Conservation (phyloP, 2,888 invertebrate species). For the Oegoconia quadripuncta region DNA sequence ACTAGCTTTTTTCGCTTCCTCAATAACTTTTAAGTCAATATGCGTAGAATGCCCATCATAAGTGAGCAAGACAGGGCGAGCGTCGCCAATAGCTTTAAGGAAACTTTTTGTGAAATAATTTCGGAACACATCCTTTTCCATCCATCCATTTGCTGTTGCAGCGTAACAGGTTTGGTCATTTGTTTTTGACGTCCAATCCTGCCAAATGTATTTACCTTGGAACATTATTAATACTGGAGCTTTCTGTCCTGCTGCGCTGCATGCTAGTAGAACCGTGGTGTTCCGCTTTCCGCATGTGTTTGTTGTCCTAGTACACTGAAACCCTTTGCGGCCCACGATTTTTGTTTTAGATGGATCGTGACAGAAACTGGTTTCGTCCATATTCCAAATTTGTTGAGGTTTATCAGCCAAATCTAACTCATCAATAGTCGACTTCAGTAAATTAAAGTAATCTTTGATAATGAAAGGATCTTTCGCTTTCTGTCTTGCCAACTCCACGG, state of each 20-base stretch:
- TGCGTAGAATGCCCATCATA: too few species aligned
- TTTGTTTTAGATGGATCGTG: conserved; percentile 20
- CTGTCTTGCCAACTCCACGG: conserved; percentile 32
- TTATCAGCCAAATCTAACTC: conserved; percentile 18
- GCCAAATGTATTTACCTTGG: not conserved
- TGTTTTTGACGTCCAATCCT: conserved; percentile 1
- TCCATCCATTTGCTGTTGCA: conserved; percentile 32
- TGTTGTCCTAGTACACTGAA: conserved; percentile 14
- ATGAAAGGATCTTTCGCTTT: conserved; percentile 21
- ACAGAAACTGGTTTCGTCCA: conserved; percentile 21
- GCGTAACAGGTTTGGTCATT: conserved; percentile 20
- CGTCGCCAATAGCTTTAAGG: not conserved
- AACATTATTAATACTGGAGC: conserved; percentile 1
- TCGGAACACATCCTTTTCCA: conserved; percentile 20
- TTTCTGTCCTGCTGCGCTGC: not conserved
- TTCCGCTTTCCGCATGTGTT: conserved; percentile 7
- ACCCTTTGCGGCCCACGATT: conserved; percentile 22
- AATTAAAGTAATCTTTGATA: conserved; percentile 23
- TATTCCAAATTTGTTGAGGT: conserved; percentile 24
- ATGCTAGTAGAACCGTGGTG: conserved; percentile 9
- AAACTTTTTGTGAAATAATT: not conserved
- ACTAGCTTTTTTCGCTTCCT: not conserved
- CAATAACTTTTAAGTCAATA: not conserved
- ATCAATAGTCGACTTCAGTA: conserved; percentile 18
- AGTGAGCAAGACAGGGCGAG: not conserved